Conservation (phyloP, 2,113 vertebrate genomes). For the Leiothrix lutea region DNA sequence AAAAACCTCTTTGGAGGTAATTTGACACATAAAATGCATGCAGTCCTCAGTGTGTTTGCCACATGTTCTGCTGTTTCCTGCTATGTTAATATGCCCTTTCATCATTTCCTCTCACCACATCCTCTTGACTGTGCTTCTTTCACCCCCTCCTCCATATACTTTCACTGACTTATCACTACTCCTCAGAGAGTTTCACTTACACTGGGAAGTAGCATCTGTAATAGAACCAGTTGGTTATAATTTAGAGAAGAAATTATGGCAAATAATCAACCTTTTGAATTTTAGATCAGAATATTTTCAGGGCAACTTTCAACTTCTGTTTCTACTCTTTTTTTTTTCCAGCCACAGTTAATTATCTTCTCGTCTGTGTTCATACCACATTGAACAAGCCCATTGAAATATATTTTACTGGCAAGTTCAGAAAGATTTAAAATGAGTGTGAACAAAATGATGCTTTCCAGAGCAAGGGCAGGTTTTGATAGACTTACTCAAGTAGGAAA, state of each 20-base stretch:
- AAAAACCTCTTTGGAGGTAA: slow-evolving; percentile 24
- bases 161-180: slow-evolving; percentile 1
- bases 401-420: slow-evolving; percentile 1
- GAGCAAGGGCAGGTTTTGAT: background rate
- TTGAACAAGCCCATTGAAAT: background rate
- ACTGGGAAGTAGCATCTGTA: background rate
- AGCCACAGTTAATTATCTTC: background rate
- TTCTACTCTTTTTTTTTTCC: background rate
- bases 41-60: slow-evolving; percentile 37
- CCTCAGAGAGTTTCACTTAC: background rate
- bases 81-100: slow-evolving; percentile 43
- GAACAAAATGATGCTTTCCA: background rate
- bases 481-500: slow-evolving; percentile 11
- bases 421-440: slow-evolving; percentile 3
- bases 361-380: background rate
- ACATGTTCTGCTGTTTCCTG: slow-evolving; percentile 55
- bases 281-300: background rate
- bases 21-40: slow-evolving; percentile 21
- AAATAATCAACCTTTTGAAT: background rate
- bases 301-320: background rate
- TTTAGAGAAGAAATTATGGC: background rate
- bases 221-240: background rate
- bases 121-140: slow-evolving; percentile 4
- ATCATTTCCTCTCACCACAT: slow-evolving; percentile 57
- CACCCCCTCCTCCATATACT: background rate